Evolutionary conservation across 1,140 invertebrate species (phyloP).

Genomic region (Drosophila miranda): DNA sequence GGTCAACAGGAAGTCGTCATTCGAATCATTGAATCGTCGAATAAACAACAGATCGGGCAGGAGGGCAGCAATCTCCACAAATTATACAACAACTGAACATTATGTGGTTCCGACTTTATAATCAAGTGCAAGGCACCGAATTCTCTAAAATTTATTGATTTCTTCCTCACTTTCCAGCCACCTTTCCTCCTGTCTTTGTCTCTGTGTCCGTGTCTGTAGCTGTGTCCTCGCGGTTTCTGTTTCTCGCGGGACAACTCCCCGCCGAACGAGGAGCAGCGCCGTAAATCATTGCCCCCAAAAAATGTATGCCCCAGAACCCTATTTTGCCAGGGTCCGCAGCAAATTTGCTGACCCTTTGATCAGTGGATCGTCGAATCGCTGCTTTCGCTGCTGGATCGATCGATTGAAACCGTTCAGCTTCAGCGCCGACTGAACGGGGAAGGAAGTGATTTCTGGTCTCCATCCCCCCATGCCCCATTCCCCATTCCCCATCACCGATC

Average conservation of each 20-base stretch:
- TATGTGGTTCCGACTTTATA: conserved; percentile 62
- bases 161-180: conserved; percentile 21
- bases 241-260: conserved; percentile 32
- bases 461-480: no score
- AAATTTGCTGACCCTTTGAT: conserved; percentile 50
- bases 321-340: conserved; percentile 23
- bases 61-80: conserved; percentile 49
- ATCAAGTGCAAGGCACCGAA: conserved; percentile 65
- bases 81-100: conserved; percentile 52
- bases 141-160: conserved; percentile 74
- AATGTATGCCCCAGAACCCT: conserved; percentile 39
- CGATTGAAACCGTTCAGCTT: conserved; percentile 22
- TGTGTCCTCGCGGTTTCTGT: conserved; percentile 4
- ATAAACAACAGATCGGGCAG: conserved; percentile 45
- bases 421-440: conserved; percentile 22
- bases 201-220: not conserved
- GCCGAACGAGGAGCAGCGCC: conserved; percentile 16
- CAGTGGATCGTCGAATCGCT: conserved; percentile 17
- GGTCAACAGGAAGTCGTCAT: conserved; percentile 53
- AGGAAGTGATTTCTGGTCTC: conserved; percentile 26
- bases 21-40: conserved; percentile 40
- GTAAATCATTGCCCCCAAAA: conserved; percentile 67
- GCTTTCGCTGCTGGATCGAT: conserved; percentile 17
- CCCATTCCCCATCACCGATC: no score
- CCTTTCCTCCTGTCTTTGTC: not conserved